These are phyloP conservation scores for Hoplodrina ambigua DNA, from an alignment of 2,888 invertebrate genomes.

Conservation along the genomic window DNA sequence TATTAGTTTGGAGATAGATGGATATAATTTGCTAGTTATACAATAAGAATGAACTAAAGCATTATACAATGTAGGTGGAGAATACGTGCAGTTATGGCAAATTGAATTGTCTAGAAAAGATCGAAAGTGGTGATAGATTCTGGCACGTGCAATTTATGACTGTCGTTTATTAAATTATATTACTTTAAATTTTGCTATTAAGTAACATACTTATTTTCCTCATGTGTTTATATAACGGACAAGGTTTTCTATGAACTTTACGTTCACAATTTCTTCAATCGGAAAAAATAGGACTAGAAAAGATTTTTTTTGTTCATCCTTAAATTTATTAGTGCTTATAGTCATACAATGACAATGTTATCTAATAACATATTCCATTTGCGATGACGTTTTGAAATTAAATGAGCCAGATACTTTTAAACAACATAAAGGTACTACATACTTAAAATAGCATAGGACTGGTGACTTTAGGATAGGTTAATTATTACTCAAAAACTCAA, in stretches of 20 bases:
- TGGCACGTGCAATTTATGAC: slow-evolving; percentile 14
- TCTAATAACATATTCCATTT: no score
- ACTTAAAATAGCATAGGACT: no score
- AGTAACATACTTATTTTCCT: neutral
- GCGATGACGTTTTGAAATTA: no score
- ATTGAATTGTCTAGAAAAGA: slow-evolving; percentile 49
- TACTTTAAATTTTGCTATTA: slow-evolving; percentile 11
- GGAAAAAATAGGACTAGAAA: neutral
- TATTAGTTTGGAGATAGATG: slow-evolving; percentile 5
- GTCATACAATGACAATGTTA: no score
- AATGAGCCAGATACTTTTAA: no score
- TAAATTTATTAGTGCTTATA: no score
- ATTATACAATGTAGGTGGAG: slow-evolving; percentile 45
- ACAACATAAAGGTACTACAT: no score
- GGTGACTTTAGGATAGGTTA: no score
- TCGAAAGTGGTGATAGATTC: slow-evolving; percentile 43
- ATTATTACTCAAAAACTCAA: no score
- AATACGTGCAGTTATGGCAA: slow-evolving; percentile 45
- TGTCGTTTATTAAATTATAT: slow-evolving; percentile 17
- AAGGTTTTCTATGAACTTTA: neutral
- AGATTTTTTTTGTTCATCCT: no score
- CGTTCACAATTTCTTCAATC: no score
- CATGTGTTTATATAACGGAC: neutral
- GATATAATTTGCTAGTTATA: slow-evolving; percentile 58
- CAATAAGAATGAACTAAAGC: slow-evolving; percentile 44